Base-by-base conservation (phyloP, 2,113 vertebrate species). In the Anguilla rostrata region DNA sequence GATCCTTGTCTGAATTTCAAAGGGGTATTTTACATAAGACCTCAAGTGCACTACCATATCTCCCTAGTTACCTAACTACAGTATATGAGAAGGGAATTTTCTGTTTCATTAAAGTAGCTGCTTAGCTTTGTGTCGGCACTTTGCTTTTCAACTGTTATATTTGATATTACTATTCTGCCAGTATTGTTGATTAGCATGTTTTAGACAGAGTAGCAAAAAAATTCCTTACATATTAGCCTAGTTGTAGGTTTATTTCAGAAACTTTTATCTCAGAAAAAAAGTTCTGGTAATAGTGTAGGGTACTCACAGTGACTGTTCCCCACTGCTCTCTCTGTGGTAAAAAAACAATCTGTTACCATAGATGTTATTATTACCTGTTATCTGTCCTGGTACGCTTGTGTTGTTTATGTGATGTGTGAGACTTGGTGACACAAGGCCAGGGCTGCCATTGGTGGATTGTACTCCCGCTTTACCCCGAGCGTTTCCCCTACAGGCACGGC, bases 401-500 rank as follows among this genome's bases (percentile, higher is more conserved):
- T 26, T 22, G 18, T 5, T 22, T 26, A 26, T 66, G 18, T 66
- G 8, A 11, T 87, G 3, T 9, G 18, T 66, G 22, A 7, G 60
- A 66, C 60, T 26, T 66, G 5, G 20, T 26, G 60, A 66, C 18
- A 26, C 1, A 20, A 26, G 60, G 20, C 18, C 22, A 66, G 3
- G 60, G 60, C 60, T 75, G 22, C 18, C 14, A 12, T 89, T 57
- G 79, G 43, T 46, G 43, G 43, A 46, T 2, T 46, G 4, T 12
- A 53, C 49, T 53, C 49, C 49, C 0, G 49, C 9, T 53, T 53
- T 53, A 53, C 49, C 12, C 9, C 12, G 3, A 0, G 49, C 12
- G 49, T 53, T 29, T 29, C 15, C 41, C 84, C 8, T 1, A 78
- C 94, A 99, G 98, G 95, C 99, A 94, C 39, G 98, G 98, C 86